Conservation (phyloP, 2,797 vertebrate genomes). For the Cryptoprocta ferox region DNA sequence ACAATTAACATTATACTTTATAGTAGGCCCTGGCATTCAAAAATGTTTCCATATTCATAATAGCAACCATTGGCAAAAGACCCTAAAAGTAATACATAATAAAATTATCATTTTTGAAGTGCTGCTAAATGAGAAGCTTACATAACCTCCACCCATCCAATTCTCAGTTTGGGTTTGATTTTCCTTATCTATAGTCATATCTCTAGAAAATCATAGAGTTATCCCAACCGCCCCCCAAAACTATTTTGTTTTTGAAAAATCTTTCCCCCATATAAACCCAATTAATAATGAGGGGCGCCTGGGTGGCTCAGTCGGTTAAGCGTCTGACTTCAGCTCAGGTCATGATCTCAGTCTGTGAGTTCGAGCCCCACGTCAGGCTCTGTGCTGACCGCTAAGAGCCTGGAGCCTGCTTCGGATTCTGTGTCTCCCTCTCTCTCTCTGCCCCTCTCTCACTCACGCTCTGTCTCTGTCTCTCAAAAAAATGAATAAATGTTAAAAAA, state of each 20-base stretch:
- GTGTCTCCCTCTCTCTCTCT: too few species aligned
- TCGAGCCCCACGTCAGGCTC: too few species aligned
- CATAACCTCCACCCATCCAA: not conserved
- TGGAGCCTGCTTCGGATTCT: too few species aligned
- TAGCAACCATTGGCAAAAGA: not conserved
- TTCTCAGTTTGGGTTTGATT: not conserved
- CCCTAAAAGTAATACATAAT: not conserved
- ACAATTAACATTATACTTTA: not conserved
- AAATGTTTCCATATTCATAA: slow-evolving; percentile 4
- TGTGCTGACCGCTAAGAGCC: too few species aligned
- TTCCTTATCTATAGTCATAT: not conserved
- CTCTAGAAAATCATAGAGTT: not conserved
- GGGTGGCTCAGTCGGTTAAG: too few species aligned
- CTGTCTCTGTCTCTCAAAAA: too few species aligned
- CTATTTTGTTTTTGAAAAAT: not conserved
- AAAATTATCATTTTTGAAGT: slow-evolving; percentile 9
- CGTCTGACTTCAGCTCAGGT: too few species aligned
- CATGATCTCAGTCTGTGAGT: too few species aligned
- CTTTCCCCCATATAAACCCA: not conserved
- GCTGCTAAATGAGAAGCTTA: not conserved
- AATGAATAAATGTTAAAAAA: too few species aligned
- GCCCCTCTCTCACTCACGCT: too few species aligned
- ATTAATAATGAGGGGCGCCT: not conserved
- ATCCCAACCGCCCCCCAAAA: not conserved
- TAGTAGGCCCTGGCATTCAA: not conserved